A percentile compares a stretch with the other conserved stretches of the same genome.
Conservation (phyloP, 2,888 invertebrate genomes). For the Pristionchus mayeri region DNA sequence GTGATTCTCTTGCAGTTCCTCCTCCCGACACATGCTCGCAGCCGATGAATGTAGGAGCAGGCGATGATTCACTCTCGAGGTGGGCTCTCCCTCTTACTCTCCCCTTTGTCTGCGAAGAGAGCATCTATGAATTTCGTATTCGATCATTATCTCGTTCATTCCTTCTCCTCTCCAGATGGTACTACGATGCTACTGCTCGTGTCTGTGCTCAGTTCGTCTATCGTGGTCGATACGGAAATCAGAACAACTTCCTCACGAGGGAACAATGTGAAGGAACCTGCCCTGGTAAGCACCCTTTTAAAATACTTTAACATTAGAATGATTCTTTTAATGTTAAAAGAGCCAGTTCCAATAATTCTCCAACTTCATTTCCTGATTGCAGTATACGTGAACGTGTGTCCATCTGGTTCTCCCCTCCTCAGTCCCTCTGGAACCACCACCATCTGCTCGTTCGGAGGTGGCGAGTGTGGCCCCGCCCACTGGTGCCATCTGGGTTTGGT, state of each 20-base stretch:
- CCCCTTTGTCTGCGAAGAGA: too few species aligned
- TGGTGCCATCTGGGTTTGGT: slow-evolving; percentile 70
- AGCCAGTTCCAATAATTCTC: too few species aligned
- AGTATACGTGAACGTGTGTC: slow-evolving; percentile 74
- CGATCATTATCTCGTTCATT: too few species aligned
- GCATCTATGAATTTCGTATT: too few species aligned
- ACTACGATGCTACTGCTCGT: slow-evolving; percentile 68
- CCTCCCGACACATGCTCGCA: slow-evolving; percentile 65
- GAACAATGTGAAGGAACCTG: slow-evolving; percentile 73
- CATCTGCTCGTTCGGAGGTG: slow-evolving; percentile 69
- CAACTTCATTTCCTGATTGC: too few species aligned
- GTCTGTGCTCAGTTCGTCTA: slow-evolving; percentile 70
- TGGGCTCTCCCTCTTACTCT: too few species aligned
- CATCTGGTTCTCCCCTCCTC: slow-evolving; percentile 68
- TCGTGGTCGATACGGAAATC: slow-evolving; percentile 69
- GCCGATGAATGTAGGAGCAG: slow-evolving; percentile 67
- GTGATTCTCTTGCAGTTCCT: slow-evolving; percentile 60
- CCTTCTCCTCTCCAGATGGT: slow-evolving; percentile 69
- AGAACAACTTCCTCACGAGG: slow-evolving; percentile 73
- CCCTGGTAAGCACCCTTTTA: slow-evolving; percentile 68
- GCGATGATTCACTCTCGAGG: slow-evolving; percentile 63
- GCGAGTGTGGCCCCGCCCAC: slow-evolving; percentile 67
- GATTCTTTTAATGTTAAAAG: too few species aligned
- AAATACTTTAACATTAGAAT: not conserved
- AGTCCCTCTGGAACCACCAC: slow-evolving; percentile 61